Percentiles rank a stretch among this genome's conserved stretches.
These are phyloP conservation scores for Magallana gigas DNA, from an alignment of 1,140 invertebrate species.

Conservation along the genomic window DNA sequence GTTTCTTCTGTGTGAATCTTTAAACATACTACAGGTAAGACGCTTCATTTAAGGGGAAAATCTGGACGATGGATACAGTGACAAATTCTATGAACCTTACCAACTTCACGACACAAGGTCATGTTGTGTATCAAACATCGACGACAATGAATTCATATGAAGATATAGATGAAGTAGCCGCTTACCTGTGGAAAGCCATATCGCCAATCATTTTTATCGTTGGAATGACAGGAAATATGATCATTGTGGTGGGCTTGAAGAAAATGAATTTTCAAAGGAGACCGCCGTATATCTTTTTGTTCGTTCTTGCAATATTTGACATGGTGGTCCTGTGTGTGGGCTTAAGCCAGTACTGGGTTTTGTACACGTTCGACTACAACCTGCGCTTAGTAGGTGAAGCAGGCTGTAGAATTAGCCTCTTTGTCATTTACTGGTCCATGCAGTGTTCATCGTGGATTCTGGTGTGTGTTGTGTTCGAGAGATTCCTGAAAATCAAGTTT, in stretches of 20 bases:
- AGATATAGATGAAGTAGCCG: background rate
- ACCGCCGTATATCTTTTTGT: conserved; percentile 45
- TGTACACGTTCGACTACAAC: conserved; percentile 61
- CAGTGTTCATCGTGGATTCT: conserved; percentile 73
- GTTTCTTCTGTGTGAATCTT: no score
- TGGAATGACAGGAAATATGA: conserved; percentile 44
- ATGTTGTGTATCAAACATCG: background rate
- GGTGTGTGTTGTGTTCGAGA: conserved; percentile 67
- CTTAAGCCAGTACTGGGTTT: conserved; percentile 63
- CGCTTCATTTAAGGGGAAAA: no score
- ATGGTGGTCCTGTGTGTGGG: conserved; percentile 62
- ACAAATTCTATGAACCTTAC: background rate
- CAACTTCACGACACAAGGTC: background rate
- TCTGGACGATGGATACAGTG: background rate
- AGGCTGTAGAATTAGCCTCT: conserved; percentile 67
- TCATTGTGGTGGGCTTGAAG: conserved; percentile 41
- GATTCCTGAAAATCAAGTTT: conserved; percentile 64
- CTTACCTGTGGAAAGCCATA: conserved; percentile 45
- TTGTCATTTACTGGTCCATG: conserved; percentile 66
- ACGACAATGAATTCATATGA: background rate
- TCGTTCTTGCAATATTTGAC: conserved; percentile 63
- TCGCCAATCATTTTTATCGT: conserved; percentile 47
- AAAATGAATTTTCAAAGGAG: conserved; percentile 43
- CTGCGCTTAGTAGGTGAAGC: conserved; percentile 53
- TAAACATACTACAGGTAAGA: no score